phyloP scores from a whole-genome alignment of 2,113 vertebrate genomes.

The Brachypodius melanocephalos region DNA sequence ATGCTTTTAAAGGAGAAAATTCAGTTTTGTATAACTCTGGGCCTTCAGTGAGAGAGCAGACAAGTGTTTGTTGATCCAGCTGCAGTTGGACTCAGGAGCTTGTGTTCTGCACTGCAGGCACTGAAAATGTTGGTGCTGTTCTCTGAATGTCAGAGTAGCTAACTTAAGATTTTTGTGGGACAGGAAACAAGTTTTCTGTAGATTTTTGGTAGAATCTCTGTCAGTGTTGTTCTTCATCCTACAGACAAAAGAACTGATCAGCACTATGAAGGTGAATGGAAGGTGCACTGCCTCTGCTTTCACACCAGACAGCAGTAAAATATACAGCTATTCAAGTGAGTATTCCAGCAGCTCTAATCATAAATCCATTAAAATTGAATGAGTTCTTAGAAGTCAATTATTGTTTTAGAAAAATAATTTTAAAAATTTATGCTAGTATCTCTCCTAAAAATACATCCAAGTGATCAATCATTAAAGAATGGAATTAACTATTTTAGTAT shows the following conservation, averaged over 20 bases:
- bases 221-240: not conserved
- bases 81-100: not conserved
- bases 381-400: not conserved
- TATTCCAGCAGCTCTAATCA: not conserved
- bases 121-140: not conserved
- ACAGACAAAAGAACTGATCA: conserved; percentile 89
- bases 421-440: not conserved
- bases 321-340: conserved; percentile 85
- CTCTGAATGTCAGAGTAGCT: not conserved
- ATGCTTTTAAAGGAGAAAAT: not conserved
- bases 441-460: not conserved
- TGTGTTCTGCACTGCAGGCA: not conserved
- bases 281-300: conserved; percentile 77
- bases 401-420: not conserved
- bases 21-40: not conserved
- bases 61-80: not conserved
- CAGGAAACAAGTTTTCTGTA: not conserved
- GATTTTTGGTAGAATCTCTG: not conserved
- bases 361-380: not conserved
- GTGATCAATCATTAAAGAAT: not conserved
- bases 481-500: not conserved
- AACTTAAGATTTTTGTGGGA: not conserved
- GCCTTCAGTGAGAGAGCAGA: not conserved
- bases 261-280: conserved; percentile 90
- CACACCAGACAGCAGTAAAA: conserved; percentile 82